A percentile compares a stretch with the other conserved stretches of the same genome.
Evolutionary conservation across 2,113 vertebrate genomes (phyloP).

Genomic region (Salvelinus namaycush): DNA sequence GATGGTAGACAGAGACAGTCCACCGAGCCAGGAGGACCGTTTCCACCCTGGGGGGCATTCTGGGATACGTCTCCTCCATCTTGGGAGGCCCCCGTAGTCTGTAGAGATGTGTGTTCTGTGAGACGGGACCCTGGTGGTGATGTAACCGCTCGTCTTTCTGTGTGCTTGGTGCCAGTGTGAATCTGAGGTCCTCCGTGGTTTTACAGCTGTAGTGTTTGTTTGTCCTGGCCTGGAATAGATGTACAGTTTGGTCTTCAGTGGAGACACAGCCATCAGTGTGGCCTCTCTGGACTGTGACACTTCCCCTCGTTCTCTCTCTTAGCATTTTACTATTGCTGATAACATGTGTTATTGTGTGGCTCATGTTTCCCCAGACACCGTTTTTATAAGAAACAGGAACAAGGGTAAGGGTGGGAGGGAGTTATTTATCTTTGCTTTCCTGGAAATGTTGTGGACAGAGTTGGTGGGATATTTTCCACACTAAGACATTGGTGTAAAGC

Average conservation of each 20-base stretch:
- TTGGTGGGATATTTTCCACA: no score
- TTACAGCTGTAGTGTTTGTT: constrained; percentile 45
- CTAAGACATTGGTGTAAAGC: no score
- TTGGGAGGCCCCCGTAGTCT: background rate
- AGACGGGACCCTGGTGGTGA: background rate
- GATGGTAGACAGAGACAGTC: constrained; percentile 4
- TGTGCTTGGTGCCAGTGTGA: background rate
- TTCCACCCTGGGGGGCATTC: background rate
- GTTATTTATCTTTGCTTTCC: no score
- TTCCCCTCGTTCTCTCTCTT: background rate
- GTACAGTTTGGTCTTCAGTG: constrained; percentile 24
- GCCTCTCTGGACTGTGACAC: background rate
- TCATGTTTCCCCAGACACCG: background rate
- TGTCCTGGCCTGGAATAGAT: constrained; percentile 21
- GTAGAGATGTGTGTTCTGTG: background rate
- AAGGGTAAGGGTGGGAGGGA: no score
- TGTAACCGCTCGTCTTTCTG: background rate
- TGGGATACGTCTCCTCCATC: background rate
- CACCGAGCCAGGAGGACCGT: constrained; percentile 7
- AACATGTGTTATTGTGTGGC: no score
- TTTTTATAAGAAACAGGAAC: background rate
- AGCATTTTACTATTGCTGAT: no score
- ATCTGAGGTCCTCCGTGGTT: constrained; percentile 19
- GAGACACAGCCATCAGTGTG: constrained; percentile 32
- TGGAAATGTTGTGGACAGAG: no score